These are phyloP conservation scores for Phylloscopus trochiloides DNA, from an alignment of 2,113 vertebrate species.

Conservation along the genomic window DNA sequence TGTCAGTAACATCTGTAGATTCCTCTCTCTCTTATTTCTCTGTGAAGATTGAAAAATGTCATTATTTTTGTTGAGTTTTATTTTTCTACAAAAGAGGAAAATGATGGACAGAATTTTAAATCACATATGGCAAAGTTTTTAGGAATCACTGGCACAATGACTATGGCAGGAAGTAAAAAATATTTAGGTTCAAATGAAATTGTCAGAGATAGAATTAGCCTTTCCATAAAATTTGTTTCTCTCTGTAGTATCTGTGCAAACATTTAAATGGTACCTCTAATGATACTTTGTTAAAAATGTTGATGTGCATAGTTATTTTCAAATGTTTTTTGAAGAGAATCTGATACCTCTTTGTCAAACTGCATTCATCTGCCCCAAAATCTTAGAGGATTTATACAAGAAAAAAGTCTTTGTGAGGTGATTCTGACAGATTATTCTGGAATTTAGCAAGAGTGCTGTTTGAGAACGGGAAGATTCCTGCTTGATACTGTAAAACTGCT, in stretches of 20 bases:
- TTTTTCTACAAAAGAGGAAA: slow-evolving; percentile 18
- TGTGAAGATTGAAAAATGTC: slow-evolving; percentile 39
- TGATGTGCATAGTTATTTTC: neutral
- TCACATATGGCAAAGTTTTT: slow-evolving; percentile 51
- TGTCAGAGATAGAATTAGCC: slow-evolving; percentile 22
- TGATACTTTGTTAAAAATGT: neutral
- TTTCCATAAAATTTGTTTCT: neutral
- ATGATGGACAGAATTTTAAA: slow-evolving; percentile 53
- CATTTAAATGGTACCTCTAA: slow-evolving; percentile 37
- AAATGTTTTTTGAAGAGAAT: neutral
- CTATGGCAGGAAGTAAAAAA: slow-evolving; percentile 16
- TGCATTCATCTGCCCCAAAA: neutral
- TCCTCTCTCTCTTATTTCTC: slow-evolving; percentile 6
- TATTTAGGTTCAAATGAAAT: slow-evolving; percentile 57
- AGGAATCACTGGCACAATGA: slow-evolving; percentile 4
- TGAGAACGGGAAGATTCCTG: neutral
- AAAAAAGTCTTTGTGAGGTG: neutral
- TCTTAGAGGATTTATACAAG: neutral
- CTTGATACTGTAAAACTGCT: neutral
- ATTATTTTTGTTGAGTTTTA: slow-evolving; percentile 45
- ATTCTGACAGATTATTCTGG: neutral
- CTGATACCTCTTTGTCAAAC: neutral
- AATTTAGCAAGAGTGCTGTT: neutral
- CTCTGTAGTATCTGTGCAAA: slow-evolving; percentile 4
- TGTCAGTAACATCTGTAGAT: slow-evolving; percentile 62